These are phyloP conservation scores for Pseudopleuronectes americanus DNA, from an alignment of 2,797 vertebrate genomes.

Conservation along the genomic window DNA sequence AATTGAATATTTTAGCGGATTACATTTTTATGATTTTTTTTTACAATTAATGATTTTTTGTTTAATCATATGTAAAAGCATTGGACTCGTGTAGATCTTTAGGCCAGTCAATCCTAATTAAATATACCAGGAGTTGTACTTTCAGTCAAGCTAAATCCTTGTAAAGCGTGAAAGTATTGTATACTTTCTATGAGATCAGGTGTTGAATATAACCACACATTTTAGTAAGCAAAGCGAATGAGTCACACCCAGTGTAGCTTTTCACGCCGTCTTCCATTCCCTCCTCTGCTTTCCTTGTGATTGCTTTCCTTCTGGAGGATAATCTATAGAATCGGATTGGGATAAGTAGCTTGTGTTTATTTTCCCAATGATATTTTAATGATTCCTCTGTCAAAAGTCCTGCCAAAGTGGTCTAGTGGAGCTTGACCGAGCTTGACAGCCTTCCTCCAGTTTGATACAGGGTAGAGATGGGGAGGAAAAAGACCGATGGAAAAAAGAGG, in stretches of 20 bases:
- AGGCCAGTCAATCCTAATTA: neutral
- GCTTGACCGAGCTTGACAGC: conserved; percentile 79
- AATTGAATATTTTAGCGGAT: conserved; percentile 7
- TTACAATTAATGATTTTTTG: neutral
- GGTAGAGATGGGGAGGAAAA: conserved; percentile 72
- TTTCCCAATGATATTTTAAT: conserved; percentile 78
- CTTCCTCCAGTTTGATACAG: conserved; percentile 78
- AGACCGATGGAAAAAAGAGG: conserved; percentile 54
- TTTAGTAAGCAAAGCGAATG: conserved; percentile 39
- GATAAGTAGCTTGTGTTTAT: conserved; percentile 82
- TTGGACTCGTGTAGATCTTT: neutral
- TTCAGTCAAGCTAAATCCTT: conserved; percentile 1
- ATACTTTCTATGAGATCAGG: conserved; percentile 41
- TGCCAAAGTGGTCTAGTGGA: conserved; percentile 75
- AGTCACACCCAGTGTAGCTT: conserved; percentile 53
- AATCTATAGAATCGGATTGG: conserved; percentile 79
- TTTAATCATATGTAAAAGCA: too few relatives aligned
- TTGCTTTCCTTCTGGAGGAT: conserved; percentile 71
- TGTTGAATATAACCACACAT: conserved; percentile 23
- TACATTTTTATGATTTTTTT: neutral
- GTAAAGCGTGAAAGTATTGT: conserved; percentile 12
- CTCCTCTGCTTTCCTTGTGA: conserved; percentile 40
- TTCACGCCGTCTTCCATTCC: conserved; percentile 31
- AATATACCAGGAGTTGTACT: conserved; percentile 7
- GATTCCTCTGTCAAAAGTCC: conserved; percentile 51